Base-by-base conservation (phyloP, 1,140 invertebrate genomes). In the Periplaneta americana region DNA sequence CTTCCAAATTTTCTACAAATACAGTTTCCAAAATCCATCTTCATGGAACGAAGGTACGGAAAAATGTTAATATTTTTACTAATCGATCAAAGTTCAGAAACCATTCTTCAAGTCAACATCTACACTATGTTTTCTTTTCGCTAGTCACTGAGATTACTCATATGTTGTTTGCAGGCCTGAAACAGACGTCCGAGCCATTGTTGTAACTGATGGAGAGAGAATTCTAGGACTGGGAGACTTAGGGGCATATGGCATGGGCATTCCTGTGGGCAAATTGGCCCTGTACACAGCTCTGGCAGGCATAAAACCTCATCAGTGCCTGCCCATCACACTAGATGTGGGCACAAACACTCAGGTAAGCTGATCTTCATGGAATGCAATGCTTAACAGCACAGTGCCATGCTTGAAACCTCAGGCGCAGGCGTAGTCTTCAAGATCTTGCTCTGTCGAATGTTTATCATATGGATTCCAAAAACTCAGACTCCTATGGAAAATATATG, bases 241-340 rank as follows among this genome's bases (percentile, higher is more conserved):
- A n/a, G 98, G 98, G 5, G 95, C 96, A 0, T 95, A 97, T 86
- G 96, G 96, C 9, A 98, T 99, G 95, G 97, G 97, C 82, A 98
- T 98, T 84, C 96, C 97, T 1, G 93, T 98, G 15, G 97, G 97
- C 82, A 98, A 98, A 88, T 88, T 98, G 74, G 92, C 97, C 0
- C 87, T 98, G 13, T 98, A 98, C 89, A 98, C 97, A 11, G 96
- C 97, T 0, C 89, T 98, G 36, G 97, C 96, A 75, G 96, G 97
- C 76, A 96, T 99, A 81, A 95, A 97, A 85, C 98, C 98, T 0
- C 92, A 96, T 82, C 94, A 95, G 86, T 97, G 95, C 85, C 88
- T 99, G 74, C 96, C 97, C 1, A 93, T 99, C 80, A 93, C 95
- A 1, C 88, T 99, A 5, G 98, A 99, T 86, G 96, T 98, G 39